Percentiles rank a stretch among this genome's conserved stretches.
Evolutionary conservation across 1,140 invertebrate genomes (phyloP).

Genomic region (Drosophila aff.): DNA sequence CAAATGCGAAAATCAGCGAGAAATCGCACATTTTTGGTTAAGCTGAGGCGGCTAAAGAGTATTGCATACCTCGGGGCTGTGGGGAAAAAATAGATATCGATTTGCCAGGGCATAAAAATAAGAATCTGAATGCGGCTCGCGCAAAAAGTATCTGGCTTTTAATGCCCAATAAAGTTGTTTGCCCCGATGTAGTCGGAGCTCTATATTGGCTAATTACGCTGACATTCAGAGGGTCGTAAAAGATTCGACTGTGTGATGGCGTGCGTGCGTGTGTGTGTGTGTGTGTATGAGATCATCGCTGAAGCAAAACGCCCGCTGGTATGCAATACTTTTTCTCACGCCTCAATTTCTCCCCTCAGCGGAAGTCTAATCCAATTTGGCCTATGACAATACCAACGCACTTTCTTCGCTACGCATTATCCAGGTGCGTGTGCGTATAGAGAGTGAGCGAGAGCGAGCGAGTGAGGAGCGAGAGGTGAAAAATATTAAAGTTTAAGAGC

Average conservation of each 20-base stretch:
- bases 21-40: conserved; percentile 22
- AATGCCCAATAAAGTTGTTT: conserved; percentile 26
- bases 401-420: conserved; percentile 75
- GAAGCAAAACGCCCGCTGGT: conserved; percentile 64
- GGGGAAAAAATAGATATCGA: conserved; percentile 79
- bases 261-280: conserved; percentile 40
- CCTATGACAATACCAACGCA: conserved; percentile 73
- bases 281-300: conserved; percentile 72
- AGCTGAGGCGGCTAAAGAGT: conserved; percentile 56
- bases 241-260: conserved; percentile 7
- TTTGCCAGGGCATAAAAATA: conserved; percentile 53
- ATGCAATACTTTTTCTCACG: conserved; percentile 71
- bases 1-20: conserved; percentile 25
- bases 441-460: conserved; percentile 36
- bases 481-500: conserved; percentile 23
- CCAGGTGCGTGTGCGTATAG: conserved; percentile 71
- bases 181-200: conserved; percentile 11
- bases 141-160: conserved; percentile 7
- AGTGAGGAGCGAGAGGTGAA: conserved; percentile 22
- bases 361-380: conserved; percentile 63
- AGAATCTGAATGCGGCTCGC: conserved; percentile 20
- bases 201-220: conserved; percentile 53
- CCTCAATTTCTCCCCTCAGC: conserved; percentile 38
- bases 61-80: conserved; percentile 76
- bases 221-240: conserved; percentile 9